Evolutionary conservation across 2,113 vertebrate species (phyloP).

Genomic region (Perca schrenkii): DNA sequence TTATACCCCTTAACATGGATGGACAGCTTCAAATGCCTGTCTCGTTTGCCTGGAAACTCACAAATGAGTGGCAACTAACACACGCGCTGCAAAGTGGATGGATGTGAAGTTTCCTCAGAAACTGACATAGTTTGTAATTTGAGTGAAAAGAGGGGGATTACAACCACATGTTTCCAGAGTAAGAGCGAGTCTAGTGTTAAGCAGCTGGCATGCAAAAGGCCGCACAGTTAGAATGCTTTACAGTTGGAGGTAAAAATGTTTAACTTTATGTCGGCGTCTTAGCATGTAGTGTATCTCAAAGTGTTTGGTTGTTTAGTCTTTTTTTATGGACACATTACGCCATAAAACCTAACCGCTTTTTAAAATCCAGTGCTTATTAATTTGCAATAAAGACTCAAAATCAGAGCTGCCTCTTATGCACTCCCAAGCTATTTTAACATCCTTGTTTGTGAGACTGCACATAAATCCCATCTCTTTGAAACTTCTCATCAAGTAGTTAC

Average conservation of each 20-base stretch:
- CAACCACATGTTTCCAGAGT: conserved; percentile 73
- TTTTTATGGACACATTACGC: conserved; percentile 33
- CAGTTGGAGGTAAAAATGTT: conserved; percentile 16
- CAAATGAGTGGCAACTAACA: conserved; percentile 74
- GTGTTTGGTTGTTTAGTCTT: conserved; percentile 44
- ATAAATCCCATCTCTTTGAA: conserved; percentile 39
- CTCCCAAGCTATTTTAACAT: conserved; percentile 24
- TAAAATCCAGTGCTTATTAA: conserved; percentile 34
- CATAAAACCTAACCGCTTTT: conserved; percentile 36
- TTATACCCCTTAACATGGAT: conserved; percentile 3
- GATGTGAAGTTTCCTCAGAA: conserved; percentile 60
- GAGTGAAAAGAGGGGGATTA: conserved; percentile 70
- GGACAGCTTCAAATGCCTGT: conserved; percentile 36
- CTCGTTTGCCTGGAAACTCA: conserved; percentile 50
- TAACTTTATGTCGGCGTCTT: conserved; percentile 9
- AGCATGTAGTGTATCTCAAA: conserved; percentile 5
- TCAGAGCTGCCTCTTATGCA: conserved; percentile 18
- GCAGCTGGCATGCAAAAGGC: conserved; percentile 60
- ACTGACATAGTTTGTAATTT: conserved; percentile 74
- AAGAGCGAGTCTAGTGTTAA: conserved; percentile 35
- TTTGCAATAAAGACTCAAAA: conserved; percentile 42
- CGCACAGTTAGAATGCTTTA: conserved; percentile 34
- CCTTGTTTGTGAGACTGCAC: neutral
- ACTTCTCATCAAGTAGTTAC: conserved; percentile 12
- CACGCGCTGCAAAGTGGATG: conserved; percentile 60